These are phyloP conservation scores for Achlya flavicornis DNA, from an alignment of 2,888 invertebrate genomes.

Conservation along the genomic window DNA sequence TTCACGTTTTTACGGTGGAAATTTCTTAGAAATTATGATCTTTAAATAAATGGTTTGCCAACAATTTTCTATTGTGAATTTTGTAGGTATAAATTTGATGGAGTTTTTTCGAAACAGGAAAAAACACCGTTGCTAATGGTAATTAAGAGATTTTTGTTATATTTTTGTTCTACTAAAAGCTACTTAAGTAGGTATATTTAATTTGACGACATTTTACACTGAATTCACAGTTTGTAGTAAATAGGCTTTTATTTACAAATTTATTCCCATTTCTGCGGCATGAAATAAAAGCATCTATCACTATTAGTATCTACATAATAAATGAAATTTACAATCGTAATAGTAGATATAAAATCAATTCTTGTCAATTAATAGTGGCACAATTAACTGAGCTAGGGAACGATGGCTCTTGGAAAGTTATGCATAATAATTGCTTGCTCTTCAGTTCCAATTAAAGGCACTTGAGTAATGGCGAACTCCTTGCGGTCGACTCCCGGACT, in stretches of 20 bases:
- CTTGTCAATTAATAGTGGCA: constrained; percentile 57
- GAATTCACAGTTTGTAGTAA: too few species aligned
- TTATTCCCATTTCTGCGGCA: too few species aligned
- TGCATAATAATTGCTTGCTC: constrained; percentile 75
- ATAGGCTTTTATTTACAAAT: too few species aligned
- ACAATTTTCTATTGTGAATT: not conserved
- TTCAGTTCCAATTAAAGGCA: constrained; percentile 69
- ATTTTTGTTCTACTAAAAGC: too few species aligned
- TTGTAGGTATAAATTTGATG: not conserved
- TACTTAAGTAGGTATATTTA: too few species aligned
- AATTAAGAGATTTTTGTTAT: not conserved
- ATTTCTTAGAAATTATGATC: constrained; percentile 18
- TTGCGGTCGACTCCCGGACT: constrained; percentile 45
- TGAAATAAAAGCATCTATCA: too few species aligned
- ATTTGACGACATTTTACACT: too few species aligned
- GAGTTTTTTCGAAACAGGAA: not conserved
- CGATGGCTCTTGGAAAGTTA: constrained; percentile 67
- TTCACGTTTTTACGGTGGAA: constrained; percentile 30
- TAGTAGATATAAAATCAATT: constrained; percentile 48
- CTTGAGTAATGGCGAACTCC: constrained; percentile 59
- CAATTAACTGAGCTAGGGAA: constrained; percentile 52
- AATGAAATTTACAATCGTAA: constrained; percentile 27
- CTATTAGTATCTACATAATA: not conserved
- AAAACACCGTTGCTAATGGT: not conserved
- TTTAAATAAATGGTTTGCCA: constrained; percentile 26